Percentiles rank a stretch among this genome's conserved stretches.
phyloP scores from a whole-genome alignment of 2,797 vertebrate species.

The Cacajao melanocephalus region DNA sequence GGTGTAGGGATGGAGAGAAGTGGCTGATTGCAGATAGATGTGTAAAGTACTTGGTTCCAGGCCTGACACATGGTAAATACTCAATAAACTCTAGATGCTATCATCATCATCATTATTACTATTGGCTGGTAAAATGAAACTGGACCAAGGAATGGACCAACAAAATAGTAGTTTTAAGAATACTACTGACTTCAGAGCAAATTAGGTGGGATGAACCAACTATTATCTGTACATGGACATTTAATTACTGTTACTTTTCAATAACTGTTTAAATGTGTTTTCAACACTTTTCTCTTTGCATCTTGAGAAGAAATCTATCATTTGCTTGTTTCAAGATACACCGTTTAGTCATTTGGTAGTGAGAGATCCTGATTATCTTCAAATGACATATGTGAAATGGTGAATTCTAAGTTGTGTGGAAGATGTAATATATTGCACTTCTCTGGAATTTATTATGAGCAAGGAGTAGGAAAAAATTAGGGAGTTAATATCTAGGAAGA shows the following conservation, averaged over 20 bases:
- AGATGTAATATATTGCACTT: conserved; percentile 14
- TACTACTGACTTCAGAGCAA: conserved; percentile 16
- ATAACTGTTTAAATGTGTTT: conserved; percentile 25
- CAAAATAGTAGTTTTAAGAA: background rate
- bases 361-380: conserved; percentile 72
- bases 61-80: background rate
- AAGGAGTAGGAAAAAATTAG: conserved; percentile 64
- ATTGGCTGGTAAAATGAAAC: conserved; percentile 26
- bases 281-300: conserved; percentile 48
- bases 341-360: conserved; percentile 54
- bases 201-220: background rate
- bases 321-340: conserved; percentile 52
- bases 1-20: background rate
- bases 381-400: conserved; percentile 67
- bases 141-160: background rate
- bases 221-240: background rate
- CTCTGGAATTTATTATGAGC: conserved; percentile 64
- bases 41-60: background rate
- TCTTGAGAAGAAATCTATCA: conserved; percentile 66
- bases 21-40: background rate
- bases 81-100: background rate
- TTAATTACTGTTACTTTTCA: conserved; percentile 51
- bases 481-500: conserved; percentile 68
- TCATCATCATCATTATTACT: background rate
- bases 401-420: conserved; percentile 54